Conservation (phyloP, 2,888 invertebrate species). For the Apoda limacodes region DNA sequence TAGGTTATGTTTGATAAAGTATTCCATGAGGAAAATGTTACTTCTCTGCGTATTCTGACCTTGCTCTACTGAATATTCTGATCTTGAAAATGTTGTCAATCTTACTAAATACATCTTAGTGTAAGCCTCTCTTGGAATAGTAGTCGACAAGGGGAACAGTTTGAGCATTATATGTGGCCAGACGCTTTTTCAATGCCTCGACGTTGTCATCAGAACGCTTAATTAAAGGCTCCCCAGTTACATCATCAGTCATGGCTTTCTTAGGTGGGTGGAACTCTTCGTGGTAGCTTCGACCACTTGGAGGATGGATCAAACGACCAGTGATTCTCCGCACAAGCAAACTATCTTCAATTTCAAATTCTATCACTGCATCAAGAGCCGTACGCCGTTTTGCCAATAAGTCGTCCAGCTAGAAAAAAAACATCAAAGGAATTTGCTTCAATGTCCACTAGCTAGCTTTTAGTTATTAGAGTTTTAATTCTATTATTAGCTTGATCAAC, state of each 20-base stretch:
- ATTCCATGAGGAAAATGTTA: too few relatives aligned
- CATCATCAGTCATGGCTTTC: slow-evolving; percentile 91
- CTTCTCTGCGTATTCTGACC: too few relatives aligned
- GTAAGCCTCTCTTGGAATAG: slow-evolving; percentile 84
- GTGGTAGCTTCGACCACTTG: slow-evolving; percentile 95
- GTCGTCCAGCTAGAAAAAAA: slow-evolving; percentile 79
- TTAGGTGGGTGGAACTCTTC: slow-evolving; percentile 97
- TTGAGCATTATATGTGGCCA: slow-evolving; percentile 88
- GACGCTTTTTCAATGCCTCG: slow-evolving; percentile 88
- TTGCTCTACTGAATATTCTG: slow-evolving; percentile 42
- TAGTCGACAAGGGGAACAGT: slow-evolving; percentile 94
- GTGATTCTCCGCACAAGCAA: slow-evolving; percentile 90
- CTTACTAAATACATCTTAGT: slow-evolving; percentile 83
- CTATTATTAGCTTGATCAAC: too few relatives aligned
- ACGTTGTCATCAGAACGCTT: slow-evolving; percentile 94
- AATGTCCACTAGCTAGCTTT: not conserved
- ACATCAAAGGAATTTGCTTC: slow-evolving; percentile 3
- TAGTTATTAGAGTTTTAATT: too few relatives aligned
- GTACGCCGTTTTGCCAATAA: slow-evolving; percentile 85
- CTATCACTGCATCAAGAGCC: slow-evolving; percentile 90
- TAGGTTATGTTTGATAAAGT: too few relatives aligned
- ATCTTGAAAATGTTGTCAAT: slow-evolving; percentile 82
- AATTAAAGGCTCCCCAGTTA: slow-evolving; percentile 92
- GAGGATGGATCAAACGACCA: slow-evolving; percentile 88
- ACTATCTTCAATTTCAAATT: slow-evolving; percentile 93